phyloP scores from a whole-genome alignment of 2,888 invertebrate genomes.

The Ectemnius lituratus region DNA sequence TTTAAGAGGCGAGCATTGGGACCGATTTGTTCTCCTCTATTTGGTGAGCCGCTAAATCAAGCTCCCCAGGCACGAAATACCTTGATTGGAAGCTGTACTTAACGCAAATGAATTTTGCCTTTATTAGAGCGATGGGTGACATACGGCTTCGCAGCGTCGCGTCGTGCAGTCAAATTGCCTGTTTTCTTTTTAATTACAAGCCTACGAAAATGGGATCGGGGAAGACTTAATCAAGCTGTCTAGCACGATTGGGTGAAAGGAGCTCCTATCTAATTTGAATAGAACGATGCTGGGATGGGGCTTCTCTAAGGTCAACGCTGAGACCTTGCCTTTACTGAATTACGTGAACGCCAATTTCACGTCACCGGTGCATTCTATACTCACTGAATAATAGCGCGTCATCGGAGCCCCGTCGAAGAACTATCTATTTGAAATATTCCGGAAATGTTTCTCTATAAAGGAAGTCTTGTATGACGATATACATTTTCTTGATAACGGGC shows the following conservation, averaged over 20 bases:
- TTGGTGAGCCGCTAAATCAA: constrained; percentile 12
- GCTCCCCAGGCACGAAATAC: constrained; percentile 8
- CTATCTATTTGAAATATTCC: too few relatives aligned
- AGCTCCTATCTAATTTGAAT: constrained; percentile 69
- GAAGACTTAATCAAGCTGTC: constrained; percentile 53
- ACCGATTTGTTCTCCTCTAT: neutral
- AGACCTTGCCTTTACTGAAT: constrained; percentile 53
- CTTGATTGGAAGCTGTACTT: constrained; percentile 42
- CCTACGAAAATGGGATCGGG: constrained; percentile 49
- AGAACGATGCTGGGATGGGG: constrained; percentile 64
- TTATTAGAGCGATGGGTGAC: constrained; percentile 14
- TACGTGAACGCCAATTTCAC: constrained; percentile 48
- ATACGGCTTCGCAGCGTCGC: constrained; percentile 8
- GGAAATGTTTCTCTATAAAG: too few relatives aligned
- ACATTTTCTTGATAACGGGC: too few relatives aligned
- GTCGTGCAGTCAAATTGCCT: constrained; percentile 41
- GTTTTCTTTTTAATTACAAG: constrained; percentile 53
- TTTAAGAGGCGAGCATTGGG: neutral
- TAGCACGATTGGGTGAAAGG: constrained; percentile 62
- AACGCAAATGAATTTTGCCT: constrained; percentile 11
- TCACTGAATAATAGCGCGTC: constrained; percentile 44
- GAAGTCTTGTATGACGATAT: too few relatives aligned
- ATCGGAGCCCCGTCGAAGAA: constrained; percentile 24
- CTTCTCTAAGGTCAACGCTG: constrained; percentile 62
- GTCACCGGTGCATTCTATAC: constrained; percentile 32